Conservation (phyloP, 2,797 vertebrate genomes). For the Acanthiza pusilla region DNA sequence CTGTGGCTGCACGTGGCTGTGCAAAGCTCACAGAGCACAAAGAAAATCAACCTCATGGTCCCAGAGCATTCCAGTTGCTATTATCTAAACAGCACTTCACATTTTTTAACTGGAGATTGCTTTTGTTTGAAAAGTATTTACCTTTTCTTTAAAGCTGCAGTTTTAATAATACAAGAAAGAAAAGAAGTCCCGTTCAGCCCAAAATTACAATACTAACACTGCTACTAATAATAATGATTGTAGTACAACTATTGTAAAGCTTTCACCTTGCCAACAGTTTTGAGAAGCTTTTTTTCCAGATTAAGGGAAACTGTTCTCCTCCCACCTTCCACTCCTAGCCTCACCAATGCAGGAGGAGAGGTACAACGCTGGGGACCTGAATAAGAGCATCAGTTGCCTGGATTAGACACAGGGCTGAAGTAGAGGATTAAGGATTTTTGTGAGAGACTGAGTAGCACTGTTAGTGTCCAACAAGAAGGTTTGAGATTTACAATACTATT, state of each 20-base stretch:
- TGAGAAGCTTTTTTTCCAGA: not conserved
- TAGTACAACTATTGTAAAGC: not conserved
- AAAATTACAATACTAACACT: not conserved
- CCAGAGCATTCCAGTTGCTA: not conserved
- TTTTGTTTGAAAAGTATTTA: not conserved
- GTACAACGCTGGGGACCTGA: not conserved
- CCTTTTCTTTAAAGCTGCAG: not conserved
- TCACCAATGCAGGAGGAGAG: not conserved
- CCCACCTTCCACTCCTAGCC: not conserved
- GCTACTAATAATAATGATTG: not conserved
- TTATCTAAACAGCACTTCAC: not conserved
- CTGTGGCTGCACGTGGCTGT: rapidly evolving
- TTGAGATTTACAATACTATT: not conserved
- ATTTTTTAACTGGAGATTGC: not conserved
- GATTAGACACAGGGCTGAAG: not conserved
- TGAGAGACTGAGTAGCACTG: not conserved
- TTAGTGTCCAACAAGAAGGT: not conserved
- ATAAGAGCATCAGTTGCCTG: not conserved
- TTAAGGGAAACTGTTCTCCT: not conserved
- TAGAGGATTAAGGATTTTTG: not conserved
- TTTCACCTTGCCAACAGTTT: not conserved
- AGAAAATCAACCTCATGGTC: not conserved
- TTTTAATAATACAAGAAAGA: not conserved
- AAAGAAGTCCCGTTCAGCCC: rapidly evolving
- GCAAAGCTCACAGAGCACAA: not conserved